Base-by-base conservation (phyloP, 2,888 invertebrate species). In the Ochropleura plecta region DNA sequence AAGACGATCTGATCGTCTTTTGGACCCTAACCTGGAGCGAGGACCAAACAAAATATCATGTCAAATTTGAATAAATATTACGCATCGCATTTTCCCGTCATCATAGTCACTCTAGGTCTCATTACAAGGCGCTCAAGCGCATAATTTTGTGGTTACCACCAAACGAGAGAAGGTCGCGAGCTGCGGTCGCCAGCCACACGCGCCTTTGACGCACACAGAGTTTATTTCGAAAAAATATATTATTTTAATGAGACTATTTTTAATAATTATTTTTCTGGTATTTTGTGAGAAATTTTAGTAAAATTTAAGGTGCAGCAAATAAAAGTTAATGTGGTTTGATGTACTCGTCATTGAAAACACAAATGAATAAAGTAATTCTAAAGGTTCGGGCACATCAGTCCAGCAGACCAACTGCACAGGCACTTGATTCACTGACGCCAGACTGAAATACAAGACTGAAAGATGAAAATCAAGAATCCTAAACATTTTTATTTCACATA, bases 141-240 rank as follows among this genome's bases (percentile, higher is more conserved):
- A 93, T 96, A 94, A 96, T 95, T 90, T 89, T 96, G 96, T 91
- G 96, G 96, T 96, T 90, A 88, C 90, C 90, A 91, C 90, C 91
- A 91, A 92, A 92, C 91, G 93, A 92, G 93, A 90, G 90, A 92
- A 88, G 91, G 91, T 91, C 90, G 86, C 87, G 82, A 77, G 87
- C 88, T 89, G 91, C 88, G 92, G 91, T 91, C 88, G 83, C 86
- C 89, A 90, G 91, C 93, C 93, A 93, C 93, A 93, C 93, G 92
- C 89, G 87, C 86, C 88, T 90, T 89, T 90, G 89, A 88, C 85
- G 87, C 71, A 80, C 69, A 81, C 70, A 81, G 74, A 73, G 64
- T 83, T n/a, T 73, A 81, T 83, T 82, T 59, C 40, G 44, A 84
- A 82, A 82, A 76, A 74, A 63, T 16, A 73, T 60, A 70, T 72